A percentile compares a stretch with the other conserved stretches of the same genome.
phyloP scores from a whole-genome alignment of 1,140 invertebrate genomes.

The Drosophila melanogaster region Release_6_plus_ISO1_MT NT_033779.5:15040501-15041000 shows the following conservation, averaged over 20 bases:
- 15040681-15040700: too few relatives aligned
- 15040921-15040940: slow-evolving; percentile 45
- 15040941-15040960: slow-evolving; percentile 83
- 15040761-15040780: slow-evolving; percentile 50
- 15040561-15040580: too few relatives aligned
- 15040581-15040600: too few relatives aligned
- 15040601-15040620: too few relatives aligned
- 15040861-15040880: slow-evolving; percentile 65
- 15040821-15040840: slow-evolving; percentile 57
- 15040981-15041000: slow-evolving; percentile 76
- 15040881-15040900: slow-evolving; percentile 79
- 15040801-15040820: slow-evolving; percentile 24
- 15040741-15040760: slow-evolving; percentile 8
- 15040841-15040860: slow-evolving; percentile 71
- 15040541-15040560: too few relatives aligned
- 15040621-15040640: too few relatives aligned
- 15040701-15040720: slow-evolving; percentile 2
- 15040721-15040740: background rate
- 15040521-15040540: too few relatives aligned
- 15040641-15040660: too few relatives aligned
- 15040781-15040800: slow-evolving; percentile 52
- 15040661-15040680: too few relatives aligned
- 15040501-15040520: too few relatives aligned
- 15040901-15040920: slow-evolving; percentile 79
- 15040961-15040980: slow-evolving; percentile 76